Conservation (phyloP, 2,888 invertebrate genomes). For the Archips crataeganus region DNA sequence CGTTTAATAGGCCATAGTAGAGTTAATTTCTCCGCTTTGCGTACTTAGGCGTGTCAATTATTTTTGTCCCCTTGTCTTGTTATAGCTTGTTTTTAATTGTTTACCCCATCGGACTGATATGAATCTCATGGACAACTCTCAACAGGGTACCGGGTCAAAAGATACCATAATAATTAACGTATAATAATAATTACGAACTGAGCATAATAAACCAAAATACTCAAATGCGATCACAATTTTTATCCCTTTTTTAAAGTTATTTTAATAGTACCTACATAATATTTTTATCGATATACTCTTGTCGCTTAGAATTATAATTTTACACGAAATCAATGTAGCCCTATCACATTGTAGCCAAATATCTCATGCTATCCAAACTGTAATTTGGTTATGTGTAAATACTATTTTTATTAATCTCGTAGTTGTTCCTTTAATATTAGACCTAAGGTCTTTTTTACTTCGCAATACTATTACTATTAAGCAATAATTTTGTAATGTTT, state of each 20-base stretch:
- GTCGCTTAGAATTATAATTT: conserved; percentile 65
- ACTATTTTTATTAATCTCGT: conserved; percentile 78
- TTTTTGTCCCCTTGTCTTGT: conserved; percentile 51
- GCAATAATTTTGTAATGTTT: conserved; percentile 80
- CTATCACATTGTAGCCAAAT: conserved; percentile 84
- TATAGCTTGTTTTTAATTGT: conserved; percentile 54
- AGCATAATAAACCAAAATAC: conserved; percentile 79
- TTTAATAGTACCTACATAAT: conserved; percentile 52
- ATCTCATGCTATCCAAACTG: conserved; percentile 75
- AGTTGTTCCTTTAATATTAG: conserved; percentile 79
- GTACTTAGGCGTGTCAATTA: conserved; percentile 60
- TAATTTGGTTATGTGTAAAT: conserved; percentile 78
- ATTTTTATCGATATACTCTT: conserved; percentile 59
- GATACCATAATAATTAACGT: conserved; percentile 58
- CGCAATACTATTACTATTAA: conserved; percentile 81
- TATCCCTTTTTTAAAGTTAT: conserved; percentile 65
- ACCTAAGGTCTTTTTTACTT: conserved; percentile 81
- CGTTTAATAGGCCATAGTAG: conserved; percentile 50
- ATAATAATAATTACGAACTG: conserved; percentile 57
- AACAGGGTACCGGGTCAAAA: conserved; percentile 80
- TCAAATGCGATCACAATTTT: conserved; percentile 77
- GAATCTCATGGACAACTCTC: conserved; percentile 74
- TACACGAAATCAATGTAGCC: conserved; percentile 72
- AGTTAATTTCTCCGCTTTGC: conserved; percentile 51
- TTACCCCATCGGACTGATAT: conserved; percentile 56